phyloP scores from a whole-genome alignment of 1,140 invertebrate genomes.

The Drosophila auraria region DNA sequence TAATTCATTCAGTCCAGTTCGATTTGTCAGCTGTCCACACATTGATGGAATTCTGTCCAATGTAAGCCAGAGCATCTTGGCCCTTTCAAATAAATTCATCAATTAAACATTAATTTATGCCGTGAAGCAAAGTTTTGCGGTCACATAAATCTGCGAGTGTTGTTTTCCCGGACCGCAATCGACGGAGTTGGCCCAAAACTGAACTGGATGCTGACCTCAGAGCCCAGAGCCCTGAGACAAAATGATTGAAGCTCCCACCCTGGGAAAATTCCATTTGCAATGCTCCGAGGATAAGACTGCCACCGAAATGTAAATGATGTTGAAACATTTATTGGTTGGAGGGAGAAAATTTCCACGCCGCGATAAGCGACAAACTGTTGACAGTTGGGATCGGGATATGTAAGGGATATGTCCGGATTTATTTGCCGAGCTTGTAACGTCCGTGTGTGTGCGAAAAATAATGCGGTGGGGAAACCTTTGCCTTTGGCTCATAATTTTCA shows the following conservation, averaged over 20 bases:
- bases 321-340: conserved; percentile 69
- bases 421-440: conserved; percentile 36
- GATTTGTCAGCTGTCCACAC: background rate
- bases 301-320: conserved; percentile 70
- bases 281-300: conserved; percentile 49
- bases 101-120: conserved; percentile 79
- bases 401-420: conserved; percentile 43
- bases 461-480: conserved; percentile 12
- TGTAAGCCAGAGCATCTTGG: conserved; percentile 19
- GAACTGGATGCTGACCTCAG: conserved; percentile 32
- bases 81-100: conserved; percentile 63
- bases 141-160: conserved; percentile 73
- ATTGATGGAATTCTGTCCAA: conserved; percentile 27
- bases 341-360: conserved; percentile 36
- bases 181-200: conserved; percentile 35
- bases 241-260: conserved; percentile 58
- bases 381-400: conserved; percentile 47
- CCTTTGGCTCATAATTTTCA: conserved; percentile 67
- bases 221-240: conserved; percentile 28
- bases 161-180: conserved; percentile 48
- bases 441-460: conserved; percentile 6
- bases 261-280: conserved; percentile 54
- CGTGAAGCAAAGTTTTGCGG: conserved; percentile 68
- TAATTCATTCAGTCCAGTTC: background rate
- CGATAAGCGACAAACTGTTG: conserved; percentile 55